Base-by-base conservation (phyloP, 2,888 invertebrate genomes). In the Ennomos erosarius region DNA sequence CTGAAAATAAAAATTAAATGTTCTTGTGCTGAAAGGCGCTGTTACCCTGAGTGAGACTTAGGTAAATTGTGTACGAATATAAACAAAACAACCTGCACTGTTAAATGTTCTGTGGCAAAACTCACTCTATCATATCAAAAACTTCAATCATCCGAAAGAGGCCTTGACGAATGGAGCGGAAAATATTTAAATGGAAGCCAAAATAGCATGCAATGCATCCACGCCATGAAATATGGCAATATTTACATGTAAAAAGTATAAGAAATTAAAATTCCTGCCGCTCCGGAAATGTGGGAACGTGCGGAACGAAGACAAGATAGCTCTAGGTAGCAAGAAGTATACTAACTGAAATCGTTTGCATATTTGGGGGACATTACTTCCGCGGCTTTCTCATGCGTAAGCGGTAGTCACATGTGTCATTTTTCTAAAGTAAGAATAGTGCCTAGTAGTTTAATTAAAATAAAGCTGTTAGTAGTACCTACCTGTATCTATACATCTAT, bases 171-270 rank as follows among this genome's bases (percentile, higher is more conserved):
- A 92, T 91, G 90, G 67, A 85, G 82, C 89, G 87, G 85, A 91
- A 92, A 91, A 91, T 90, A 86, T 88, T 88, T 87, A 90, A 92
- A 91, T 91, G 84, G 87, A 87, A 90, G 86, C 78, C 81, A 86
- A 84, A 91, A 88, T 88, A 88, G 82, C 89, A 84, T 89, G 84
- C 78, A 79, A 79, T 75, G 72, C 69, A 70, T 76, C 73, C 79
- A 79, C 70, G 71, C 80, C 82, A 82, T 89, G 85, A 92, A 90
- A 90, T 92, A 91, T 91, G 85, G 76, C 81, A 75, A 85, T 85
- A 82, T 84, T 79, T 78, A 65, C 67, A 76, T 74, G 70, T 62
- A 74, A 75, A 75, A 86, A 85, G 71, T 62, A 67, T 69, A 67
- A 62, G 61, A 69, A 87, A 86, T 86, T 87, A 84, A 87, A 84